Base-by-base conservation (phyloP, 2,113 vertebrate genomes). In the Lutjanus erythropterus region DNA sequence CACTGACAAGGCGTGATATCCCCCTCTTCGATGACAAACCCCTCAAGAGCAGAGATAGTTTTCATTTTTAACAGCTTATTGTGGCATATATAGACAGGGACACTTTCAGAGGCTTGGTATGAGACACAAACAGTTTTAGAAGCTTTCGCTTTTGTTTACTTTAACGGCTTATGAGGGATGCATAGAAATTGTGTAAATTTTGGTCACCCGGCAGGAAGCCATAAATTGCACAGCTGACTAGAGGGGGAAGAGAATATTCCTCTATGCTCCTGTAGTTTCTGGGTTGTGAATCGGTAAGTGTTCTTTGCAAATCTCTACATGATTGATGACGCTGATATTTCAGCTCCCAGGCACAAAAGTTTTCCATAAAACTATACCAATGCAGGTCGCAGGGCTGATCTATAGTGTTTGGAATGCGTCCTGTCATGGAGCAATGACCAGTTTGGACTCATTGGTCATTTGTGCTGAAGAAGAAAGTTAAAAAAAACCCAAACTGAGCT, bases 311-410 rank as follows among this genome's bases (percentile, higher is more conserved):
- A 49, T 35, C 52, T 59, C 49, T 5, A 9, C 61, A 47, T 83
- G 78, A 86, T 73, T 78, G 75, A 89, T 89, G 85, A 75, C 27
- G 1, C 55, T 56, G 52, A 74, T 86, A 67, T 81, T 88, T 73
- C 39, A 78, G 62, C 58, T 67, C 60, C 31, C n/a, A 41, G 27
- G 18, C 44, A 23, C 37, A 64, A 75, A 80, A 15, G 46, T 83
- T 85, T 78, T 5, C 42, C 65, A 39, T 31, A 52, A 42, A 73
- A 65, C 62, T 61, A 44, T 52, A 33, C 15, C 41, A 33, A 33
- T 31, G 14, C 58, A 12, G n/a, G 11, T 42, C 35, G 37, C 35
- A 50, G 19, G 47, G 64, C 25, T 85, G 52, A 83, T 86, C 50
- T 78, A 58, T 67, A 61, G 59, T 29, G 7, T 11, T 0, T 65